Evolutionary conservation across 2,888 invertebrate species (phyloP), one percentile per base, ranked within the genome.

Genomic region (Eurytoma adleriae): DNA sequence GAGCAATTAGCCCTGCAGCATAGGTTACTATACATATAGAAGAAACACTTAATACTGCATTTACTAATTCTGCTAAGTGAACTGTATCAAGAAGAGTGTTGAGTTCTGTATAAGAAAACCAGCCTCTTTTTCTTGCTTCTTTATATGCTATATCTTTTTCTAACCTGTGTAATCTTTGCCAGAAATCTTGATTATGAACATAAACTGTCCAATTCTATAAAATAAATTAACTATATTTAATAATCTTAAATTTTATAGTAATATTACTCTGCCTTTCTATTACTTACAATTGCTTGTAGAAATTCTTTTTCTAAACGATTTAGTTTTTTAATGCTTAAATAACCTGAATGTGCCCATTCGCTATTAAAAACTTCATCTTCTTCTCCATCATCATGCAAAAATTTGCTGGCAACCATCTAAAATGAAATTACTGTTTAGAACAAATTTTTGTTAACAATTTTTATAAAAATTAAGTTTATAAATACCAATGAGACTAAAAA

Each of bases 361-460:
- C 95, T 95, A 88, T 97, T 95, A 89, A 96, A 94, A 83, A 97
- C 96, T 90, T 97, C 97, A 88, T 98, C 98, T 83, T 96, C 96
- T 88, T 97, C 96, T 59, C 97, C 98, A 87, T 97, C 96, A 87
- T 98, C 98, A 91, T 98, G 96, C 85, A 98, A 92, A 91, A 97
- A 98, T 92, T 99, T 99, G 87, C 97, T 98, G 75, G 99, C 98
- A 86, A 99, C 95, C 96, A 99, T 96, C 98, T 98, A 57, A 72
- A 72, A 52, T 72, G 13, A 7, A 72, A 66, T 40, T 13, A 78
- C 40, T 5, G 4, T 48, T 64, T 48, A 30, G 0, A 68, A 16
- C 61, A 66, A 71, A 64, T 24, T 61, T 40, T 52, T 12, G 52
- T n/a, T 48, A 52, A 74, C 16, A 40, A 40, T 48, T 20, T 50